Evolutionary conservation across 2,113 vertebrate genomes (phyloP), one percentile per base, ranked within the genome.

Genomic region (Ochotona princeps): DNA sequence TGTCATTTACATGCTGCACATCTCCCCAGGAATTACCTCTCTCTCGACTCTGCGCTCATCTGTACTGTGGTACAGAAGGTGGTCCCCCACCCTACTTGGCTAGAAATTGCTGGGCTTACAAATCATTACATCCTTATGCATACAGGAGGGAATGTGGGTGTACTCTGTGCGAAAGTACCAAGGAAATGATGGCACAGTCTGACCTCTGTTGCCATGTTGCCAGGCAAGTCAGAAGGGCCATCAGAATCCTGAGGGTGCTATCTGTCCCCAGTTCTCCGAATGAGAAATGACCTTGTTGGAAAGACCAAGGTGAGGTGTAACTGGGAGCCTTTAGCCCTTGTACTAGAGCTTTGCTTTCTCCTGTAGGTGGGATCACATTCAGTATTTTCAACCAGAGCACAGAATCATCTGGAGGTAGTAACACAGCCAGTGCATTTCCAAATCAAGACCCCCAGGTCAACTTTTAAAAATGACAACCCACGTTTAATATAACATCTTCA

Each of bases 21-120:
- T 79, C 66, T 87, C 93, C 78, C 38, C 75, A 93, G 95, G 94
- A 94, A 96, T 86, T 74, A 75, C 85, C 92, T 89, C 93, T 61
- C 44, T 95, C 92, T 92, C 51, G 79, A 57, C 60, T 93, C 67
- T 93, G 88, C 89, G 78, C 79, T 94, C 67, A 88, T 18, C 28
- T 79, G 88, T 32, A n/a, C 81, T 2, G 2, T 7, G 78, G 63
- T 51, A 28, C 30, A 8, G 30, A 75, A 49, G 18, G 25, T 8
- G 1, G 57, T 60, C 73, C 67, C 67, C 30, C 35, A 21, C 25
- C 1, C 20, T 30, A n/a, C 20, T 28, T 20, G 67, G 51, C 15
- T 90, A 84, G 38, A 93, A 93, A 75, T 6, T 70, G 57, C 60
- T 84, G 30, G 47, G 47, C 14, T 6, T 83, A 35, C 23, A 69